Conservation (phyloP, 2,888 invertebrate genomes). For the Bugula neritina region DNA sequence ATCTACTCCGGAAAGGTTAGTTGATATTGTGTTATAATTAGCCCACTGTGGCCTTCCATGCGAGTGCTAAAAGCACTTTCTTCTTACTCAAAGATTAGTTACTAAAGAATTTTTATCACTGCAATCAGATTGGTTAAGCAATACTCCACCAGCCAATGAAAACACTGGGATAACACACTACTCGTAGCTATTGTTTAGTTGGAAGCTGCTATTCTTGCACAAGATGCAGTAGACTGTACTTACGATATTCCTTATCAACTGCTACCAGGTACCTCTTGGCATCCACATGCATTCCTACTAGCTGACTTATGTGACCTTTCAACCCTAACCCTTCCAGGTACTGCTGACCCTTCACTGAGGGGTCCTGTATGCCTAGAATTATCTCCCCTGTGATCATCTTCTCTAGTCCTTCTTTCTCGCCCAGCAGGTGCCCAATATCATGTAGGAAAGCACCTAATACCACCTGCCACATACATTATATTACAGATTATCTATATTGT, state of each 20-base stretch:
- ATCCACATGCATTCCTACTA: constrained; percentile 37
- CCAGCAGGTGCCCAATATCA: constrained; percentile 39
- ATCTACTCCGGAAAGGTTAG: too few species aligned
- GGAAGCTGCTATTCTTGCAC: neutral
- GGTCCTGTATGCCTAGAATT: constrained; percentile 34
- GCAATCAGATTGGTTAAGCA: too few species aligned
- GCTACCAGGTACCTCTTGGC: constrained; percentile 40
- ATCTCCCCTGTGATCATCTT: constrained; percentile 34
- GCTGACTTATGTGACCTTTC: constrained; percentile 33
- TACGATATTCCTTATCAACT: constrained; percentile 34
- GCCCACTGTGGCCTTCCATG: too few species aligned
- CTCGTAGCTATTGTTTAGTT: neutral
- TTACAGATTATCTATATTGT: too few species aligned
- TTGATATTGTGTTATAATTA: too few species aligned
- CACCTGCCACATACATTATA: constrained; percentile 32
- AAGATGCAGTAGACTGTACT: constrained; percentile 35
- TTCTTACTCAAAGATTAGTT: too few species aligned
- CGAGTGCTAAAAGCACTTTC: too few species aligned
- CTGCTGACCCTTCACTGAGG: constrained; percentile 34
- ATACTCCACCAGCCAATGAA: too few species aligned
- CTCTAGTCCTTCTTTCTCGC: constrained; percentile 31
- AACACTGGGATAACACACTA: too few species aligned
- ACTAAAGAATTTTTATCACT: too few species aligned
- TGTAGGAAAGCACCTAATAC: constrained; percentile 38
- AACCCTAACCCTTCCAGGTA: constrained; percentile 34